A percentile compares a stretch with the other conserved stretches of the same genome.
These are phyloP conservation scores for Pungitius pungitius DNA, from an alignment of 2,113 vertebrate genomes.

Conservation along the genomic window DNA sequence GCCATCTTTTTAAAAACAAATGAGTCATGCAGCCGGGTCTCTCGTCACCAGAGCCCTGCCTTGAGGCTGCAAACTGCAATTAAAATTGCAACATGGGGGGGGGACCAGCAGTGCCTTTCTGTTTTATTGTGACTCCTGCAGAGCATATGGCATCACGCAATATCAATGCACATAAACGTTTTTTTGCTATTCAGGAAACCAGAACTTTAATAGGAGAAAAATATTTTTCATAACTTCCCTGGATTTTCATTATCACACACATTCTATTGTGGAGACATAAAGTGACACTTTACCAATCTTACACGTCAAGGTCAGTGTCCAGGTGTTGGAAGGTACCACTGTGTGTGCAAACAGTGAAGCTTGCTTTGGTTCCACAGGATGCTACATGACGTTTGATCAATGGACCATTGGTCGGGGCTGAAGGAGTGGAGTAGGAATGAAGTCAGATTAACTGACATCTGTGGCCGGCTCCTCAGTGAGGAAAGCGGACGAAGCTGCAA, in stretches of 20 bases:
- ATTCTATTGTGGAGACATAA: background rate
- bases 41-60: conserved; percentile 36
- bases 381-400: background rate
- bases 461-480: background rate
- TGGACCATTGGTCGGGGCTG: background rate
- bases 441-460: no score
- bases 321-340: background rate
- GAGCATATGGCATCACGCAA: conserved; percentile 10
- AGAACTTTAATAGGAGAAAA: background rate
- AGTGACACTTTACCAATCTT: background rate
- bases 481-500: background rate
- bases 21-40: conserved; percentile 57
- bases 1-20: conserved; percentile 66
- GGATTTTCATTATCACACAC: background rate
- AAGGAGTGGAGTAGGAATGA: background rate
- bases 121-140: conserved; percentile 3
- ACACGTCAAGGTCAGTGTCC: background rate
- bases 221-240: background rate
- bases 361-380: background rate
- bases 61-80: conserved; percentile 40
- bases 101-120: conserved; percentile 1
- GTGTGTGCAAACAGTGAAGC: background rate
- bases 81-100: conserved; percentile 36
- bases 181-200: background rate
- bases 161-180: conserved; percentile 6